Conservation (phyloP, 2,113 vertebrate species). For the Tonatia bakeri region DNA sequence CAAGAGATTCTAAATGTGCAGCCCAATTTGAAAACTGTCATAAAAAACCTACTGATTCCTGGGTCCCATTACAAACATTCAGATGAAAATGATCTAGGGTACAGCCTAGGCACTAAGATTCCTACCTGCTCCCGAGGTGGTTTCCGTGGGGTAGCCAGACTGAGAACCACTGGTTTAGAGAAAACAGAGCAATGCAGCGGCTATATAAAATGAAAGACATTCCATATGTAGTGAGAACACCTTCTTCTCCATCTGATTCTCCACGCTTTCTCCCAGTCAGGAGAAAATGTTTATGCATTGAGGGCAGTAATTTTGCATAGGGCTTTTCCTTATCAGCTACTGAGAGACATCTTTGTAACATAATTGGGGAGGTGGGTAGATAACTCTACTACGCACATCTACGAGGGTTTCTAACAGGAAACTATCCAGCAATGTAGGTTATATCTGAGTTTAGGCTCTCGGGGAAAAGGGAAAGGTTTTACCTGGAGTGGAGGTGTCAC, state of each 20-base stretch:
- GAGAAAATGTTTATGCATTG: not conserved
- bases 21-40: not conserved
- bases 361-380: not conserved
- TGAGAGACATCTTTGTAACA: not conserved
- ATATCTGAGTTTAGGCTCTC: not conserved
- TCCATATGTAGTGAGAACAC: not conserved
- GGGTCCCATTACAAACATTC: not conserved
- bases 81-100: not conserved
- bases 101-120: not conserved
- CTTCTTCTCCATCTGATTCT: not conserved
- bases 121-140: not conserved
- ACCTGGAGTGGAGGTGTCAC: not conserved
- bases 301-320: not conserved
- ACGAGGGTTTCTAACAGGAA: not conserved
- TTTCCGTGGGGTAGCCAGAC: not conserved
- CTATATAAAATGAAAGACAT: not conserved
- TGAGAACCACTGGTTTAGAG: not conserved
- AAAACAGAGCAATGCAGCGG: not conserved
- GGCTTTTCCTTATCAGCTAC: not conserved
- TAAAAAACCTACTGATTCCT: not conserved
- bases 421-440: not conserved
- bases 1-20: not conserved
- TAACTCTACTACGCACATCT: not conserved
- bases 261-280: not conserved
- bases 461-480: not conserved